Percentiles rank a stretch among this genome's conserved stretches.
Evolutionary conservation across 2,113 vertebrate species (phyloP).

Genomic region (Phyllostomus hastatus): DNA sequence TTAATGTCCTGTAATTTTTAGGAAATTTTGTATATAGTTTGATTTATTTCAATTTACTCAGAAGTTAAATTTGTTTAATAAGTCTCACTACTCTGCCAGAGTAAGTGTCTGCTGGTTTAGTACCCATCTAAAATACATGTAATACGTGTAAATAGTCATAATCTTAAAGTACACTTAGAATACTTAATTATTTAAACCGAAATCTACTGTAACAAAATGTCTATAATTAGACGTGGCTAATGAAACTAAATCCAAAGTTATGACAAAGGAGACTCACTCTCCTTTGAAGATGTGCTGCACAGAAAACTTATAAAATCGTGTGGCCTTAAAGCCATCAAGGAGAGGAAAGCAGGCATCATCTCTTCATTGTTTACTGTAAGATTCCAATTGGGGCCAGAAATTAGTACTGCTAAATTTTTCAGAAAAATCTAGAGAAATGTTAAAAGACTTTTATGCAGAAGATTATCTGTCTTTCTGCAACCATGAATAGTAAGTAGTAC

Average conservation of each 20-base stretch:
- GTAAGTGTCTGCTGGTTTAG: constrained; percentile 49
- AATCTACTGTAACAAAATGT: constrained; percentile 36
- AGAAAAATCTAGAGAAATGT: constrained; percentile 4
- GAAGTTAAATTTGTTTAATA: constrained; percentile 29
- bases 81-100: constrained; percentile 37
- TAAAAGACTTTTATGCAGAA: constrained; percentile 15
- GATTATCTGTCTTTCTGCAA: constrained; percentile 3
- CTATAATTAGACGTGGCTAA: constrained; percentile 32
- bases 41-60: constrained; percentile 45
- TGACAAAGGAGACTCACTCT: not conserved
- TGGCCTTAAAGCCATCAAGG: not conserved
- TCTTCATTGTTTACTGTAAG: not conserved
- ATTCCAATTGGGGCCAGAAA: constrained; percentile 11
- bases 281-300: not conserved
- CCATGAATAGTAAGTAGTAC: not conserved
- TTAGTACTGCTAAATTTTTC: not conserved
- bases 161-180: constrained; percentile 20
- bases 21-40: constrained; percentile 56
- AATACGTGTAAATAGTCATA: not conserved
- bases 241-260: constrained; percentile 44
- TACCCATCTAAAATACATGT: constrained; percentile 28
- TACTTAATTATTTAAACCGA: constrained; percentile 30
- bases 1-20: constrained; percentile 43
- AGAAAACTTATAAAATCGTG: not conserved
- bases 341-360: not conserved